phyloP scores from a whole-genome alignment of 2,888 invertebrate genomes.

The Thecocarcelia acutangulata region DNA sequence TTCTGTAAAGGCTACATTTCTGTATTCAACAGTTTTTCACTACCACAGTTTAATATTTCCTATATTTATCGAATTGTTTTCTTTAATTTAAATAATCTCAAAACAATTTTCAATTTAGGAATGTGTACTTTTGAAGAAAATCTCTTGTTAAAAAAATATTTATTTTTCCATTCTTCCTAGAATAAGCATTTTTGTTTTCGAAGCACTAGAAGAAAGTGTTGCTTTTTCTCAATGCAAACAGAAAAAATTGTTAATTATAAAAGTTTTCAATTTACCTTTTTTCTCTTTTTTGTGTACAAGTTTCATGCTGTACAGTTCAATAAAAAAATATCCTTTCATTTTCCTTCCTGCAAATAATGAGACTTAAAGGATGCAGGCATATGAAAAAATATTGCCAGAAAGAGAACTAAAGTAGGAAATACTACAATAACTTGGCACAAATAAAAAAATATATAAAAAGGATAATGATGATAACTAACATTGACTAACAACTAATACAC shows the following conservation, averaged over 20 bases:
- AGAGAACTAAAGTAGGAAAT: background rate
- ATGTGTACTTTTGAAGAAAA: no score
- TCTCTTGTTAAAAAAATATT: no score
- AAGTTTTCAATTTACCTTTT: conserved; percentile 39
- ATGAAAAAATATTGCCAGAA: background rate
- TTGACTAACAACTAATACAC: conserved; percentile 40
- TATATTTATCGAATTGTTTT: no score
- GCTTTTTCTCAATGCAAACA: background rate
- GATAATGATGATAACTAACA: conserved; percentile 48
- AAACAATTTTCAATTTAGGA: no score
- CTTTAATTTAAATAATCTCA: no score
- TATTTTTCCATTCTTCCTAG: no score
- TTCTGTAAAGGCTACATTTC: no score
- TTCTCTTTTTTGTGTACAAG: background rate
- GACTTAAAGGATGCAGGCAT: conserved; percentile 22
- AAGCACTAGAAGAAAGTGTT: no score
- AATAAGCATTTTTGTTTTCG: no score
- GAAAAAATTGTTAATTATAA: conserved; percentile 49
- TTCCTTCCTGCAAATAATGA: conserved; percentile 54
- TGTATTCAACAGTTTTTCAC: no score
- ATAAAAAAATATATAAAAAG: background rate
- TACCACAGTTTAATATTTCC: no score
- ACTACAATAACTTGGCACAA: conserved; percentile 6
- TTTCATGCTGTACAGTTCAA: conserved; percentile 23
- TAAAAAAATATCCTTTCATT: conserved; percentile 59